Percentiles rank a stretch among this genome's conserved stretches.
Evolutionary conservation across 1,140 invertebrate genomes (phyloP).

Genomic region (Bombus waltoni): DNA sequence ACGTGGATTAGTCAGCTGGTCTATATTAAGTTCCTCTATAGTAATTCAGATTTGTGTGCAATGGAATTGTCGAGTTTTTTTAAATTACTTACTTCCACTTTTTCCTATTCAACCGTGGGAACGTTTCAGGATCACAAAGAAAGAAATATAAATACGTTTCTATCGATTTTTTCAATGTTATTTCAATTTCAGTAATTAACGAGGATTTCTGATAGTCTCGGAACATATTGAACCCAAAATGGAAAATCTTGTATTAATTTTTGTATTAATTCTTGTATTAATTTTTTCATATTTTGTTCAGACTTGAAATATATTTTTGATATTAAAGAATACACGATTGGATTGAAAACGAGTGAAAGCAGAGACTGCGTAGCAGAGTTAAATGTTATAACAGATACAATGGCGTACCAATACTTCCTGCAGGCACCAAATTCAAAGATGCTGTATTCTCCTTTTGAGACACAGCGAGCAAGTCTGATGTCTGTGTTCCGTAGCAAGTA

Average conservation of each 20-base stretch:
- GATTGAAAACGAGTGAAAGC: too few species aligned
- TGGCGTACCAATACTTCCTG: not conserved
- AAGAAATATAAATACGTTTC: not conserved
- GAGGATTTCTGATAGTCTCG: too few species aligned
- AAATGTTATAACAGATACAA: too few species aligned
- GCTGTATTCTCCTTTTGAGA: not conserved
- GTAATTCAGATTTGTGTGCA: not conserved
- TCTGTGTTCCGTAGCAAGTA: not conserved
- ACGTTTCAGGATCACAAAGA: not conserved
- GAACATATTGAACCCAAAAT: too few species aligned
- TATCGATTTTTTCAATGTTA: not conserved
- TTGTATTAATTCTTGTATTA: too few species aligned
- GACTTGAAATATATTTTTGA: too few species aligned
- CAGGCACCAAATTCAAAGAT: too few species aligned
- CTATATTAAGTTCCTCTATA: not conserved
- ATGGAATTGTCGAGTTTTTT: not conserved
- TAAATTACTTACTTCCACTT: not conserved
- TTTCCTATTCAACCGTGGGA: not conserved
- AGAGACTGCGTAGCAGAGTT: too few species aligned
- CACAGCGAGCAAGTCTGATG: not conserved
- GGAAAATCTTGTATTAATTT: too few species aligned
- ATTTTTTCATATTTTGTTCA: too few species aligned
- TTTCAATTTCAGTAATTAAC: too few species aligned
- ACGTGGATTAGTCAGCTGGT: not conserved
- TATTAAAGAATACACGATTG: too few species aligned